phyloP scores from a whole-genome alignment of 2,797 vertebrate genomes.

The Sebastes alutus region DNA sequence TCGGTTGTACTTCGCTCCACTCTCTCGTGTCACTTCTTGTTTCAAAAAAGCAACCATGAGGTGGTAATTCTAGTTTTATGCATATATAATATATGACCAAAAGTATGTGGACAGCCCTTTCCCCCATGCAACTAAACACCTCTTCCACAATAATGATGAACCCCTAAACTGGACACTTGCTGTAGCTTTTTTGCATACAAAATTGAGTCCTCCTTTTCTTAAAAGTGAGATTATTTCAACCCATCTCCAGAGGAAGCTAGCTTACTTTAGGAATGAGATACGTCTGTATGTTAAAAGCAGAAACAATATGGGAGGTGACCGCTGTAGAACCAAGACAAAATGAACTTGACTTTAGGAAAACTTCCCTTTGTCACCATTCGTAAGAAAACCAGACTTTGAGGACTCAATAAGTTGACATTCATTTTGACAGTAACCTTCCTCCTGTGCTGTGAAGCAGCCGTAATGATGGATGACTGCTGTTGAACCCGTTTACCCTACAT shows the following conservation, averaged over 20 bases:
- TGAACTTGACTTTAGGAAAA: neutral
- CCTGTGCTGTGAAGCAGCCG: neutral
- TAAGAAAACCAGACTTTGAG: neutral
- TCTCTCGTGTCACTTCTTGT: no score
- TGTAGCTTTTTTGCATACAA: no score
- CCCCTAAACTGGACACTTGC: no score
- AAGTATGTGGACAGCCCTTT: no score
- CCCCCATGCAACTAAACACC: accelerated
- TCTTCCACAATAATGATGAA: no score
- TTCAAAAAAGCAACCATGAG: no score
- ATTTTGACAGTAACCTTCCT: slow-evolving; percentile 27
- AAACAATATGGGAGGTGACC: neutral
- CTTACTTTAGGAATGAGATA: neutral
- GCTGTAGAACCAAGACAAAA: neutral
- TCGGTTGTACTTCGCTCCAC: no score
- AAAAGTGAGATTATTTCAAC: neutral
- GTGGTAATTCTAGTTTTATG: no score
- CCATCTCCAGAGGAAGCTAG: neutral
- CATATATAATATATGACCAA: no score
- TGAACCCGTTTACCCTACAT: slow-evolving; percentile 67
- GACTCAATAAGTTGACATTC: slow-evolving; percentile 1
- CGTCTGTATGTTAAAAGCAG: neutral
- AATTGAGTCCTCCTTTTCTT: neutral
- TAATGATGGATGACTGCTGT: slow-evolving; percentile 66
- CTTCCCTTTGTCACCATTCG: neutral